These are phyloP conservation scores for Chrysaora quinquecirrha DNA, from an alignment of 30 jellyfish, hydroid and myxozoan species.

Conservation along the genomic window DNA sequence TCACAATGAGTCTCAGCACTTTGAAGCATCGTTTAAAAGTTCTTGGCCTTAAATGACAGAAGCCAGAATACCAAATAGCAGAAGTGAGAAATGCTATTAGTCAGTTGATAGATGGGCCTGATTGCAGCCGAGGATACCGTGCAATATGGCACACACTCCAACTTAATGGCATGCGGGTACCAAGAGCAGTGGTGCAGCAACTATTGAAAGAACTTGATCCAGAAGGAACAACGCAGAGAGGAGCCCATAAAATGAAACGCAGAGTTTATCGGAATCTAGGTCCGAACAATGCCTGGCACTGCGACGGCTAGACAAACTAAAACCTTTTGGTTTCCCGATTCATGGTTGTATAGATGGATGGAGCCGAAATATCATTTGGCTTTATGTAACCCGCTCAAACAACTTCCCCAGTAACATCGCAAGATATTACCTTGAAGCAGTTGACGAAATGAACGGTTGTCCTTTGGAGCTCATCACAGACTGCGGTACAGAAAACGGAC, in stretches of 20 bases:
- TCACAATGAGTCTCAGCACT: not conserved
- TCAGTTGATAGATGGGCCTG: no score
- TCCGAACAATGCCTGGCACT: no score
- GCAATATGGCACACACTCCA: slow-evolving; percentile 30
- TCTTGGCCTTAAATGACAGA: not conserved
- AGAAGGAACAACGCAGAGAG: slow-evolving; percentile 15
- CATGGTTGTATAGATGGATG: not conserved
- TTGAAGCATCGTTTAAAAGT: not conserved
- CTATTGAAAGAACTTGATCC: slow-evolving; percentile 25
- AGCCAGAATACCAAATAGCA: no score
- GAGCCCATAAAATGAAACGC: not conserved
- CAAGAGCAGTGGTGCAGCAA: slow-evolving; percentile 16
- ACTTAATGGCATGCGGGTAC: slow-evolving; percentile 25
- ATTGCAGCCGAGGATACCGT: slow-evolving; percentile 45
- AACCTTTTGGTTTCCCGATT: slow-evolving; percentile 5
- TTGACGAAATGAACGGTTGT: not conserved
- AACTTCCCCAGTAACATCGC: not conserved
- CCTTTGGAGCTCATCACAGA: not conserved
- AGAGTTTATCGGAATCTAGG: not conserved
- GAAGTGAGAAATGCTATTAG: no score
- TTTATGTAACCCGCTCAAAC: slow-evolving; percentile 20
- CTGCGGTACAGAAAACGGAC: not conserved
- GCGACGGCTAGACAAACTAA: slow-evolving; percentile 18
- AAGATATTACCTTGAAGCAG: not conserved
- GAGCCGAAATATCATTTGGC: slow-evolving; percentile 10